phyloP scores from a whole-genome alignment of 2,113 vertebrate genomes.

The Gasterosteus aculeatus region DNA sequence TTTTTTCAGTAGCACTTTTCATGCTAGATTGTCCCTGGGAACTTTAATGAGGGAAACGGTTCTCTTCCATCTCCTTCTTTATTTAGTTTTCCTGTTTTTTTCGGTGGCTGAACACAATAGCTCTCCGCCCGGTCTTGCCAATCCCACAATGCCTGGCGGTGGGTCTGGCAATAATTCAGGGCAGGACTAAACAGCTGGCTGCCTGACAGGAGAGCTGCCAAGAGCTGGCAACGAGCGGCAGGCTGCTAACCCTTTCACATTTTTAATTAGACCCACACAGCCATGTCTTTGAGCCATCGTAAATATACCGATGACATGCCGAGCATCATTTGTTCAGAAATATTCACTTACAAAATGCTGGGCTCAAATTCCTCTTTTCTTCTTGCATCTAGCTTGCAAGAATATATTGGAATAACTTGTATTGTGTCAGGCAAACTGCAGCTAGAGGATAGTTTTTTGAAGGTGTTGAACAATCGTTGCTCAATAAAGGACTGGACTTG shows the following conservation, averaged over 20 bases:
- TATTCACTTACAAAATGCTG: constrained; percentile 82
- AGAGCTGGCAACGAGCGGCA: constrained; percentile 94
- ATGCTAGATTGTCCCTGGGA: constrained; percentile 28
- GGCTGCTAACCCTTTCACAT: constrained; percentile 99
- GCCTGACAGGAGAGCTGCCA: constrained; percentile 95
- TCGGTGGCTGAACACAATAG: constrained; percentile 73
- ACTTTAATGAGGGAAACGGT: constrained; percentile 21
- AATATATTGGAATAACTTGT: constrained; percentile 55
- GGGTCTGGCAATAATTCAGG: constrained; percentile 92
- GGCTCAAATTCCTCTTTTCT: constrained; percentile 29
- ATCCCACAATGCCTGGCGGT: constrained; percentile 89
- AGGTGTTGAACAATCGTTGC: constrained; percentile 2
- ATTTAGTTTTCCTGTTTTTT: constrained; percentile 25
- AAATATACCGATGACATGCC: constrained; percentile 94
- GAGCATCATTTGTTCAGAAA: constrained; percentile 87
- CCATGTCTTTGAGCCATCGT: constrained; percentile 98
- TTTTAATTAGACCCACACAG: constrained; percentile 99
- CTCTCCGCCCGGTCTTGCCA: constrained; percentile 70
- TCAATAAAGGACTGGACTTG: background rate
- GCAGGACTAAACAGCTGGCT: constrained; percentile 98
- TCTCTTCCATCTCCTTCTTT: constrained; percentile 25
- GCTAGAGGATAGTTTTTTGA: background rate
- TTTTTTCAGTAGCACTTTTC: constrained; percentile 19
- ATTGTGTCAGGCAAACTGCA: constrained; percentile 27
- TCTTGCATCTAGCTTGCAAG: constrained; percentile 50